Evolutionary conservation across 2,888 invertebrate genomes (phyloP).

Genomic region (Crioceris asparagi): DNA sequence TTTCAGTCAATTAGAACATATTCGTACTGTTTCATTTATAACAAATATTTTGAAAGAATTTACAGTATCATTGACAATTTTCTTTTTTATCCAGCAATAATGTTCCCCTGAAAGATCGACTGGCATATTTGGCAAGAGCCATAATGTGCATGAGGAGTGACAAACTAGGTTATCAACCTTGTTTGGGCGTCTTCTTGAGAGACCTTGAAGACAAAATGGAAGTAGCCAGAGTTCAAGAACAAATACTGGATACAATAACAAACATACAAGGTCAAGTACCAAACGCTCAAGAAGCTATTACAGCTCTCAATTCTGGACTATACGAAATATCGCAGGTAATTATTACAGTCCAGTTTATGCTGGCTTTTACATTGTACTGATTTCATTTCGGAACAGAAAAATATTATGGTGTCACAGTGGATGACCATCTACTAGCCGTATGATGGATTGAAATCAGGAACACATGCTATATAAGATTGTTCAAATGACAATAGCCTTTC

Average conservation of each 20-base stretch:
- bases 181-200: slow-evolving; percentile 67
- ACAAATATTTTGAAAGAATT: too few relatives aligned
- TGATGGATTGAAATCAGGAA: too few relatives aligned
- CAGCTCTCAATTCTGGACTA: slow-evolving; percentile 67
- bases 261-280: slow-evolving; percentile 36
- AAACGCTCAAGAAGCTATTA: slow-evolving; percentile 46
- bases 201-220: slow-evolving; percentile 90
- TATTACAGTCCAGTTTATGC: too few relatives aligned
- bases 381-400: too few relatives aligned
- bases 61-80: too few relatives aligned
- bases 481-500: too few relatives aligned
- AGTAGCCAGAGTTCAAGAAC: slow-evolving; percentile 75
- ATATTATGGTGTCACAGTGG: too few relatives aligned
- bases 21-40: too few relatives aligned
- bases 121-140: slow-evolving; percentile 86
- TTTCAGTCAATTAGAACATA: too few relatives aligned
- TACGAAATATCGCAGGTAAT: slow-evolving; percentile 75
- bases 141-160: slow-evolving; percentile 93
- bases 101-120: slow-evolving; percentile 66
- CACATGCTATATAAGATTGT: too few relatives aligned
- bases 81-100: slow-evolving; percentile 50
- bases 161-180: slow-evolving; percentile 59
- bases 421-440: too few relatives aligned
- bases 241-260: slow-evolving; percentile 55
- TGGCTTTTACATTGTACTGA: too few relatives aligned